A percentile compares a stretch with the other conserved stretches of the same genome.
Evolutionary conservation across 2,113 vertebrate genomes (phyloP).

Genomic region (Puntigrus tetrazona): DNA sequence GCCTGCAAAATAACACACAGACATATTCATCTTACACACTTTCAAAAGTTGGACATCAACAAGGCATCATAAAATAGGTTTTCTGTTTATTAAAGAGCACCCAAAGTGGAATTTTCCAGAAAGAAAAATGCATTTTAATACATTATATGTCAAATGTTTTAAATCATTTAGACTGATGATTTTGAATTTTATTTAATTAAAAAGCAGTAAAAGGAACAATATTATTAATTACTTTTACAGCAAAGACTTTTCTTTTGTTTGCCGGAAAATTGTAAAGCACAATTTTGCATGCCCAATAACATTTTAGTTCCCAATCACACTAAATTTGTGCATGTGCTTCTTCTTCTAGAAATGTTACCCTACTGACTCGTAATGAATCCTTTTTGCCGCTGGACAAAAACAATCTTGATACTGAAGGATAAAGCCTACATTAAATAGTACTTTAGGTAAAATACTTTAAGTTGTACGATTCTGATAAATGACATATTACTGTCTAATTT

Average conservation of each 20-base stretch:
- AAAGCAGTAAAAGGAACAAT: not conserved
- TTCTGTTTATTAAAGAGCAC: not conserved
- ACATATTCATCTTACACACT: slow-evolving; percentile 36
- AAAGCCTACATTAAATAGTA: not conserved
- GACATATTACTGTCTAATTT: not conserved
- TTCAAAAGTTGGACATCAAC: not conserved
- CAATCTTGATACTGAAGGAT: not conserved
- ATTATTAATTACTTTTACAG: not conserved
- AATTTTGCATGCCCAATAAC: not conserved
- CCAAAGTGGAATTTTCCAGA: not conserved
- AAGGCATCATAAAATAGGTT: not conserved
- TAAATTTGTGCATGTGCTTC: not conserved
- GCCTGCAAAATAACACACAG: slow-evolving; percentile 76
- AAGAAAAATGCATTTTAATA: not conserved
- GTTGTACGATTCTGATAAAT: not conserved
- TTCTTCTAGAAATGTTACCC: not conserved
- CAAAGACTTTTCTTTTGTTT: too few relatives aligned
- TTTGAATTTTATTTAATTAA: not conserved
- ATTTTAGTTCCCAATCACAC: not conserved
- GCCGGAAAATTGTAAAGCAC: too few relatives aligned
- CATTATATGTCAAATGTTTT: not conserved
- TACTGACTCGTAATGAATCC: not conserved
- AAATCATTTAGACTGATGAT: not conserved
- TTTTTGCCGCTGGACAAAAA: not conserved
- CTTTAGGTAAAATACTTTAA: not conserved